Evolutionary conservation across 2,797 vertebrate genomes (phyloP).

Genomic region (Silurus aristotelis): DNA sequence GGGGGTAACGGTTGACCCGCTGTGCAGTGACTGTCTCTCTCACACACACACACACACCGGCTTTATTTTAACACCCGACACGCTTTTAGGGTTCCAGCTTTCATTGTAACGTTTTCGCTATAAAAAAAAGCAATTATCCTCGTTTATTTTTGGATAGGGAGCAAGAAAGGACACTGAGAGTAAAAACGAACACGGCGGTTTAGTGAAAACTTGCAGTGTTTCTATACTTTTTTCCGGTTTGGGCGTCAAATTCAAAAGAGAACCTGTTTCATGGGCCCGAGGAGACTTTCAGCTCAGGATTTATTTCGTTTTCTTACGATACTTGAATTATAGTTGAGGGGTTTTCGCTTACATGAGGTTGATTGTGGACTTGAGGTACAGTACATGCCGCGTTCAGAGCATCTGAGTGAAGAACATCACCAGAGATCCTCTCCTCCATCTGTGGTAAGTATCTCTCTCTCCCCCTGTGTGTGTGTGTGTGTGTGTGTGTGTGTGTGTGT

Average conservation of each 20-base stretch:
- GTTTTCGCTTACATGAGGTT: neutral
- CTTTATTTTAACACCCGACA: constrained; percentile 7
- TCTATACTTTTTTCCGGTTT: neutral
- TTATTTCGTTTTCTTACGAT: too few species aligned
- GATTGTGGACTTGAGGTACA: neutral
- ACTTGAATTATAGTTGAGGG: neutral
- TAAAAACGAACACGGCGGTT: neutral
- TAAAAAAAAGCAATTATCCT: neutral
- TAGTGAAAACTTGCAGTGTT: constrained; percentile 5
- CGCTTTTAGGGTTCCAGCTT: neutral
- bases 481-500: neutral
- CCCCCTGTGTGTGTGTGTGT: neutral
- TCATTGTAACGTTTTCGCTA: neutral
- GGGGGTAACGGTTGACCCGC: neutral
- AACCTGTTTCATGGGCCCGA: constrained; percentile 17
- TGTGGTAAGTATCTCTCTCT: constrained; percentile 6
- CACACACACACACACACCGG: constrained; percentile 37
- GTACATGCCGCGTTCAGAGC: neutral
- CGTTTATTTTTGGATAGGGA: neutral
- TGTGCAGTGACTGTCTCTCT: constrained; percentile 5
- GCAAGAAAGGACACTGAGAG: neutral
- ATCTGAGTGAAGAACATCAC: neutral
- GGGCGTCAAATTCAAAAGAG: neutral
- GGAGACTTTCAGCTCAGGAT: neutral
- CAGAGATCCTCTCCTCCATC: neutral